Evolutionary conservation across 2,113 vertebrate species (phyloP), one percentile per base, ranked within the genome.

Genomic region (Channa argus): DNA sequence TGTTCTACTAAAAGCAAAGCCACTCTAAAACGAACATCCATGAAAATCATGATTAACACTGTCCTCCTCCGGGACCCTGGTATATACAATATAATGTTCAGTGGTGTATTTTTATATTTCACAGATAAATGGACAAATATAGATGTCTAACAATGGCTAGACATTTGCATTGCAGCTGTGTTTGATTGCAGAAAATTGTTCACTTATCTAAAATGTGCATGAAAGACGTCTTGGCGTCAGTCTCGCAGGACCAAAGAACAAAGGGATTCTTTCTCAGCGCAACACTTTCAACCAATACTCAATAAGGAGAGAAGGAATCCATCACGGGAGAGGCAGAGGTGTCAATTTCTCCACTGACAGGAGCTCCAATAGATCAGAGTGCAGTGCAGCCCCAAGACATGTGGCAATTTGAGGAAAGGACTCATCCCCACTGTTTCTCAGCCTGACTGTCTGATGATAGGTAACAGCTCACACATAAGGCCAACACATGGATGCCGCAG

Each of bases 401-500:
- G 46, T 33, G 2, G 54, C 6, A 14, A 49, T 69, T 70, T 76
- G 60, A 78, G 60, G 2, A 37, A 33, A 1, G 49, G 41, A 78
- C 5, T 5, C n/a, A 50, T 53, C 58, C 58, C 6, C 15, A 37
- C 60, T 68, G 62, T 52, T 70, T 67, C 34, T 50, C 61, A 33
- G 64, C 56, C 45, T 66, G 36, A 1, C 53, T 49, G 15, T 66
- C 15, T 70, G 83, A 79, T 73, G 80, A 72, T 3, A 38, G 55
- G 36, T 51, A 62, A 14, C 43, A 14, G 47, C 80, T 81, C 56
- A 66, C 63, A 50, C 6, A 7, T 46, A 39, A 68, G 76, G 67
- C 68, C 73, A 82, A 61, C 78, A 78, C 69, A 88, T 77, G 68
- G 73, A 75, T n/a, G 74, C 56, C 47, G 58, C 74, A 60, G 71